A percentile compares a stretch with the other conserved stretches of the same genome.
phyloP scores from a whole-genome alignment of 2,113 vertebrate genomes.

The Rissa tridactyla region DNA sequence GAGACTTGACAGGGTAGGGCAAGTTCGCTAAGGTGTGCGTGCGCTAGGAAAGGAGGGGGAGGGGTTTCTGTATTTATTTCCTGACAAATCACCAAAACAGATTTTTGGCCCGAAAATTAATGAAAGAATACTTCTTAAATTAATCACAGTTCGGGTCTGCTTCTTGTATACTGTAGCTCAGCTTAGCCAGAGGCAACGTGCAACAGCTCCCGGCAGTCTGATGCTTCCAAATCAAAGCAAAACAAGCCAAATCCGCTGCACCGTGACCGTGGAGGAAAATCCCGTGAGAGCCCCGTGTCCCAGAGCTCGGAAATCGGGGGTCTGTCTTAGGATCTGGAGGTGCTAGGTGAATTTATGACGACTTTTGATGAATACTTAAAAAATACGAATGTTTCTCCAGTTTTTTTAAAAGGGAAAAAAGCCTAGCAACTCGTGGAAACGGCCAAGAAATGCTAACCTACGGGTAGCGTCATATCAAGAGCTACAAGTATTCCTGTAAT shows the following conservation, averaged over 20 bases:
- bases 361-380: neutral
- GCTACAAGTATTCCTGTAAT: neutral
- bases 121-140: neutral
- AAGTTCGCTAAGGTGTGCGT: neutral
- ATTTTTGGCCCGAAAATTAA: neutral
- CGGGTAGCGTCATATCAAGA: neutral
- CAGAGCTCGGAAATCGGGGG: neutral
- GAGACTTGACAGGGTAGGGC: neutral
- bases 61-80: neutral
- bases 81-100: neutral
- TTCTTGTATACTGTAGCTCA: neutral
- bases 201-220: neutral
- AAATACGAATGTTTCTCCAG: neutral
- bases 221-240: neutral
- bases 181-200: neutral
- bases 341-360: neutral
- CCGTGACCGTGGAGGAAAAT: neutral
- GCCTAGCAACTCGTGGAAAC: neutral
- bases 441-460: neutral
- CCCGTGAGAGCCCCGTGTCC: fast-evolving
- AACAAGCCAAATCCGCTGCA: neutral
- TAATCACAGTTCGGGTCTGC: neutral
- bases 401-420: neutral
- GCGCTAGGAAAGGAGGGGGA: fast-evolving
- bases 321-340: neutral